Conservation (phyloP, 2,113 vertebrate genomes). For the Vidua macroura region DNA sequence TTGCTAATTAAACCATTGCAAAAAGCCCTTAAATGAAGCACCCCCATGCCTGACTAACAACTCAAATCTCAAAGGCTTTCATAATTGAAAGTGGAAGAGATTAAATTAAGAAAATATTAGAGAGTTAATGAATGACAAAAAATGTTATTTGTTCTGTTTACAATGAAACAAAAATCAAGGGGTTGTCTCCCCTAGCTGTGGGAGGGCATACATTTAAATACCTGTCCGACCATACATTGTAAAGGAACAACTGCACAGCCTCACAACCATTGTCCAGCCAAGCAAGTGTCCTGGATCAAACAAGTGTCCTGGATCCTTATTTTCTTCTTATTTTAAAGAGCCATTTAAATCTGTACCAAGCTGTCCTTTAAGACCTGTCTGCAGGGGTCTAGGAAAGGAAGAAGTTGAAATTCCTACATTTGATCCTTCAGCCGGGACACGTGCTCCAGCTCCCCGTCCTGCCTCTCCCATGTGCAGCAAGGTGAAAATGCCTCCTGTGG, state of each 20-base stretch:
- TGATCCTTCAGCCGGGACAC: not conserved
- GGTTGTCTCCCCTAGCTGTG: not conserved
- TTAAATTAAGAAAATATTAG: conserved; percentile 53
- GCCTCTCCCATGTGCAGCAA: not conserved
- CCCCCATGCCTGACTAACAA: conserved; percentile 43
- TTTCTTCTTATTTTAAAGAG: not conserved
- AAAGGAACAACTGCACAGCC: not conserved
- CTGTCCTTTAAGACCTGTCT: not conserved
- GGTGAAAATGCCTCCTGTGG: not conserved
- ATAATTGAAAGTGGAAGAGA: conserved; percentile 53
- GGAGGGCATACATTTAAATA: not conserved
- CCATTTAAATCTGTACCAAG: not conserved
- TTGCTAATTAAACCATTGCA: conserved; percentile 58
- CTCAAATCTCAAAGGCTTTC: conserved; percentile 57
- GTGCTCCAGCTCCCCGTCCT: not conserved
- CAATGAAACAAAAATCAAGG: not conserved
- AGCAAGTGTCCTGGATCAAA: not conserved
- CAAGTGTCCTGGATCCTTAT: not conserved
- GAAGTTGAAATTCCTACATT: not conserved
- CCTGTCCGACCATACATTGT: not conserved
- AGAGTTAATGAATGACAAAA: conserved; percentile 44
- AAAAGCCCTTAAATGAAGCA: conserved; percentile 45
- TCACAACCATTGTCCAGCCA: not conserved
- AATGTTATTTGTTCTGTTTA: conserved; percentile 26
- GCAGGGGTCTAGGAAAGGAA: not conserved